Conservation (phyloP, 1,140 invertebrate genomes). For the Trichonephila clavata region DNA sequence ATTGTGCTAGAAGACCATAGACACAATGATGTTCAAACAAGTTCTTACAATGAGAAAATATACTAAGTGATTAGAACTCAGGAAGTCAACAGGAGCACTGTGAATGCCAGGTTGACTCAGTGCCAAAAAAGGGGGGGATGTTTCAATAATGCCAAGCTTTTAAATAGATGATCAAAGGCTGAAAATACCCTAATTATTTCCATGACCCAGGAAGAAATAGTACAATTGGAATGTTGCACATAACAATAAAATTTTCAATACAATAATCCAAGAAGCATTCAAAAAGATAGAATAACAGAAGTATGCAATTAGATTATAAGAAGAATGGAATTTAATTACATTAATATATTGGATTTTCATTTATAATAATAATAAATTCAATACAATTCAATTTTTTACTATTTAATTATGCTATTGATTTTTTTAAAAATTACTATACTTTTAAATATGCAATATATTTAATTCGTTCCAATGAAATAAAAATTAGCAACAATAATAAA, state of each 20-base stretch:
- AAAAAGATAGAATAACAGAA: too few relatives aligned
- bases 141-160: constrained; percentile 37
- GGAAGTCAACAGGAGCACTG: neutral
- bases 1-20: neutral
- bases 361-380: too few relatives aligned
- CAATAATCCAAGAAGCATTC: too few relatives aligned
- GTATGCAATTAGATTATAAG: too few relatives aligned
- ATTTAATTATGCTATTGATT: too few relatives aligned
- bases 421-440: too few relatives aligned
- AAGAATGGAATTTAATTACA: too few relatives aligned
- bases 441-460: too few relatives aligned
- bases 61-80: neutral
- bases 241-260: neutral
- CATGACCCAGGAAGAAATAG: neutral
- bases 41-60: neutral
- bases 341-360: too few relatives aligned
- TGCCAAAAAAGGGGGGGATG: constrained; percentile 40
- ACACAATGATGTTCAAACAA: neutral
- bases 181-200: neutral
- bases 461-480: too few relatives aligned
- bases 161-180: constrained; percentile 17
- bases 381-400: too few relatives aligned
- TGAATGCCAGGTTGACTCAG: constrained; percentile 35
- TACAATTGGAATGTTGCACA: neutral
- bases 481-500: too few relatives aligned